Conservation (phyloP, 2,888 invertebrate genomes). For the Salticus scenicus region DNA sequence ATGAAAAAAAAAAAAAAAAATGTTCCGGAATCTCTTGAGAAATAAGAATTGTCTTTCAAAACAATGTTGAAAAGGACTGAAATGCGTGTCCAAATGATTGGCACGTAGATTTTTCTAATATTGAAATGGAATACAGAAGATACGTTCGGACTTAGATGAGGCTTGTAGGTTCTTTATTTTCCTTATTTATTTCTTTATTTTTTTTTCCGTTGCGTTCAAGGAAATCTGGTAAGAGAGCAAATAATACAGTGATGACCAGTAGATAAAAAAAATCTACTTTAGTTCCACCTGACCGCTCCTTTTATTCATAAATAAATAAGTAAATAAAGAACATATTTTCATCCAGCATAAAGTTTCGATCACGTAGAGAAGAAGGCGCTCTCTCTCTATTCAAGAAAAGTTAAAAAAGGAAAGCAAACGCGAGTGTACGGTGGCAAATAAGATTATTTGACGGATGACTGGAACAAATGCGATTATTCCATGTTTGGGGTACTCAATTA, state of each 20-base stretch:
- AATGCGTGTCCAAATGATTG: not conserved
- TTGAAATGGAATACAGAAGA: slow-evolving; percentile 54
- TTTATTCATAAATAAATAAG: slow-evolving; percentile 29
- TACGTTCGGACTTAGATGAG: slow-evolving; percentile 15
- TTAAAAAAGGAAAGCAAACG: not conserved
- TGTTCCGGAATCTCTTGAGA: not conserved
- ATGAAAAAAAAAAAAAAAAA: too few species aligned
- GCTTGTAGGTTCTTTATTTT: not conserved
- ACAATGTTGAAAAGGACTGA: not conserved
- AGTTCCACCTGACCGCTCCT: slow-evolving; percentile 8
- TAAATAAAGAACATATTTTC: slow-evolving; percentile 49
- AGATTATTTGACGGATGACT: slow-evolving; percentile 62
- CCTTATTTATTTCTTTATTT: too few species aligned
- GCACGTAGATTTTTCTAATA: slow-evolving; percentile 51
- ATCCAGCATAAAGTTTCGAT: slow-evolving; percentile 50
- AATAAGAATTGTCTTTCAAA: not conserved
- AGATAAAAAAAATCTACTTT: slow-evolving; percentile 14
- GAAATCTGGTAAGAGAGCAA: slow-evolving; percentile 9
- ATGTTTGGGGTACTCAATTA: slow-evolving; percentile 49
- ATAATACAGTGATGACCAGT: slow-evolving; percentile 38
- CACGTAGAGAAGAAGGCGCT: slow-evolving; percentile 31
- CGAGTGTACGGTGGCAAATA: slow-evolving; percentile 32
- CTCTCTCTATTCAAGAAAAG: not conserved
- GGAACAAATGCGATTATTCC: slow-evolving; percentile 59
- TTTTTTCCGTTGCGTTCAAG: not conserved